Evolutionary conservation across 1,140 invertebrate genomes (phyloP).

Genomic region (Diachasmimorpha longicaudata): DNA sequence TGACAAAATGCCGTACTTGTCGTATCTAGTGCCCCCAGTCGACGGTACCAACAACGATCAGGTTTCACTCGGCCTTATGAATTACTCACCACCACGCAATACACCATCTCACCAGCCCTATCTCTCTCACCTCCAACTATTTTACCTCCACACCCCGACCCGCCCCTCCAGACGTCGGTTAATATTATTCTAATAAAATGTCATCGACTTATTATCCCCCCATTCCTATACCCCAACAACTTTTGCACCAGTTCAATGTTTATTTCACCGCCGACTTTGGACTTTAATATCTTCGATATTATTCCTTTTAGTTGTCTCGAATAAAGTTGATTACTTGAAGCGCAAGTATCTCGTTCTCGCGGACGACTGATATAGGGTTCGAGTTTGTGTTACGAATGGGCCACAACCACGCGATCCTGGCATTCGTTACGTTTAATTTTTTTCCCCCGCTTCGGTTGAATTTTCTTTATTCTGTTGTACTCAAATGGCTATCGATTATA

Average conservation of each 20-base stretch:
- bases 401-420: constrained; percentile 25
- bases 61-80: not conserved
- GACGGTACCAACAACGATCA: not conserved
- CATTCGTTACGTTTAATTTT: constrained; percentile 27
- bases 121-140: not conserved
- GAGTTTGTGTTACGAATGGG: constrained; percentile 29
- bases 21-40: not conserved
- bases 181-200: not conserved
- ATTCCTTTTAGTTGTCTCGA: not conserved
- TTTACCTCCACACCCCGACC: not conserved
- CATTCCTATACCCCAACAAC: not conserved
- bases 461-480: not conserved
- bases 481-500: constrained; percentile 1
- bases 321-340: constrained; percentile 11
- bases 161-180: not conserved
- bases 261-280: not conserved
- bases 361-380: constrained; percentile 27
- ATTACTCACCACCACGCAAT: not conserved
- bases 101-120: too few relatives aligned
- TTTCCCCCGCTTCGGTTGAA: not conserved
- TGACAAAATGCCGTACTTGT: not conserved
- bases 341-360: constrained; percentile 20
- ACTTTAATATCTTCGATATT: not conserved
- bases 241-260: not conserved
- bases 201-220: not conserved